Evolutionary conservation across 2,113 vertebrate genomes (phyloP).

Genomic region (Calyptommatus sinebrachiatus): DNA sequence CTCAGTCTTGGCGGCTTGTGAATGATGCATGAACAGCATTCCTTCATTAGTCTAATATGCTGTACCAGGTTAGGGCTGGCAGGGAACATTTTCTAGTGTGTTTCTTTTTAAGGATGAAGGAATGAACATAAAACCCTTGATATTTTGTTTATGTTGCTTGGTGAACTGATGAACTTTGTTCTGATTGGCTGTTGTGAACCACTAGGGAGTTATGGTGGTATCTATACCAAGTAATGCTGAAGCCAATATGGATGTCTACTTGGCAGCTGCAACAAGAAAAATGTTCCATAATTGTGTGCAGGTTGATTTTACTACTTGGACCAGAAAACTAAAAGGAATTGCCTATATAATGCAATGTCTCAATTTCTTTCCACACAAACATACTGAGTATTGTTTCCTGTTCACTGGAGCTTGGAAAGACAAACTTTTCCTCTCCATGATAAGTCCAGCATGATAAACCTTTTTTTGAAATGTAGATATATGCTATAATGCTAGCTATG

Average conservation of each 20-base stretch:
- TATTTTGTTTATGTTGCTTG: constrained; percentile 64
- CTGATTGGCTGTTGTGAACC: constrained; percentile 53
- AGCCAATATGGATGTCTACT: constrained; percentile 65
- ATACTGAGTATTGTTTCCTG: constrained; percentile 6
- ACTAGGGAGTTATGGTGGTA: constrained; percentile 55
- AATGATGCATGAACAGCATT: constrained; percentile 64
- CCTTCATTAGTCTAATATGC: constrained; percentile 62
- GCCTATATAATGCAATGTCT: constrained; percentile 4
- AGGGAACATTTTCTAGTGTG: constrained; percentile 46
- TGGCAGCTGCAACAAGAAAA: constrained; percentile 53
- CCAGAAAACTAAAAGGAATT: constrained; percentile 12
- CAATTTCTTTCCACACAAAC: background rate
- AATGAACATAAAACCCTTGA: constrained; percentile 51
- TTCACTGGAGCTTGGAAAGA: background rate
- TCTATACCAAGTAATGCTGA: constrained; percentile 51
- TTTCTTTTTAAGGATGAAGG: constrained; percentile 55
- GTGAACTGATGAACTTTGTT: constrained; percentile 56
- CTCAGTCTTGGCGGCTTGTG: constrained; percentile 57
- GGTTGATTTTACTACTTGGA: constrained; percentile 45
- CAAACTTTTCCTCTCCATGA: background rate
- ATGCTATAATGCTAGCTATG: background rate
- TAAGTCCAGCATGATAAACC: background rate
- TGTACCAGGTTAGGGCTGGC: constrained; percentile 58
- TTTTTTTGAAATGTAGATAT: background rate
- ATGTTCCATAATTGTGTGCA: constrained; percentile 37